phyloP scores from a whole-genome alignment of 2,888 invertebrate genomes.

The Lutraria lutraria region DNA sequence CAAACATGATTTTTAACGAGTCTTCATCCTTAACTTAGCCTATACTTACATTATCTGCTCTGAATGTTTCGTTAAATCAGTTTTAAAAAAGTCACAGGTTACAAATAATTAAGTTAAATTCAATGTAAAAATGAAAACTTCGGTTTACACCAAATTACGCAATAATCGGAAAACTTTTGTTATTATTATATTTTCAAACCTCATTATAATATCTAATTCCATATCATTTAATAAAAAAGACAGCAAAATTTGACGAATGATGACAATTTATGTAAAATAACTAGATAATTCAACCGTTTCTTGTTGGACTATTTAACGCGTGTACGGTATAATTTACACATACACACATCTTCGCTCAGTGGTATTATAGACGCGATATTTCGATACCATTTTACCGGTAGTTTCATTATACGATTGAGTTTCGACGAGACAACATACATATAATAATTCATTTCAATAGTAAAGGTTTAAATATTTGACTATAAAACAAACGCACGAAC shows the following conservation, averaged over 20 bases:
- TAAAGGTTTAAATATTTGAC: conserved; percentile 7
- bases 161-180: neutral
- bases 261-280: conserved; percentile 8
- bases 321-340: neutral
- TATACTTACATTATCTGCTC: no score
- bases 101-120: no score
- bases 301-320: conserved; percentile 11
- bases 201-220: neutral
- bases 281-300: neutral
- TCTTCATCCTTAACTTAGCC: no score
- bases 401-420: conserved; percentile 20
- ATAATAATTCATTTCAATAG: neutral
- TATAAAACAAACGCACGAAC: neutral
- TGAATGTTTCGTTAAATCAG: no score
- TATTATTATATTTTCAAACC: neutral
- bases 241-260: neutral
- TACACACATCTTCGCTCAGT: neutral
- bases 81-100: no score
- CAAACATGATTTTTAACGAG: no score
- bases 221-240: neutral
- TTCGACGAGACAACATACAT: neutral
- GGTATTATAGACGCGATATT: conserved; percentile 22
- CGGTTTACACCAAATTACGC: no score
- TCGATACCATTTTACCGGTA: neutral
- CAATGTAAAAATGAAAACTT: no score